These are phyloP conservation scores for Scatophagus argus DNA, from an alignment of 2,113 vertebrate species.

Conservation along the genomic window DNA sequence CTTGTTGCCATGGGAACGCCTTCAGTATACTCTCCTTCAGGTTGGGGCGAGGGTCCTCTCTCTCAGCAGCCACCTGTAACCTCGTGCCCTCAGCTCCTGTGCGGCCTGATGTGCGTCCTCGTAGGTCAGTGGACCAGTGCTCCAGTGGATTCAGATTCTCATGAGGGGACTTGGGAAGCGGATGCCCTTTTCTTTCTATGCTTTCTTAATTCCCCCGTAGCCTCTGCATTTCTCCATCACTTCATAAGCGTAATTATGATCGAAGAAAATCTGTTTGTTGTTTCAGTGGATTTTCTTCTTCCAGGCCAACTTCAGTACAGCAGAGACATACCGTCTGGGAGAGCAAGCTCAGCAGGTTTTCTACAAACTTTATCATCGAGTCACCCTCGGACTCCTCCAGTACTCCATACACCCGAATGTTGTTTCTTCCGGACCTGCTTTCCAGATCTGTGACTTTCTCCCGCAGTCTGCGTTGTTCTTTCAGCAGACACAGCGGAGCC, in stretches of 20 bases:
- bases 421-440: neutral
- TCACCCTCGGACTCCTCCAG: neutral
- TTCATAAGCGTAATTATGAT: neutral
- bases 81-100: neutral
- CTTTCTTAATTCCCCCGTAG: neutral
- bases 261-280: neutral
- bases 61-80: too few species aligned
- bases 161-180: neutral
- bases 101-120: neutral
- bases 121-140: neutral
- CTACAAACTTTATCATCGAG: neutral
- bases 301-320: neutral
- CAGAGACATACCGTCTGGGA: neutral
- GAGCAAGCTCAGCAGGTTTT: neutral
- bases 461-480: neutral
- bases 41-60: too few species aligned
- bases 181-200: neutral
- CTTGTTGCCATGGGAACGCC: too few species aligned
- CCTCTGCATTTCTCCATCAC: neutral
- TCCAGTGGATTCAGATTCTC: neutral
- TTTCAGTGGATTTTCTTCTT: neutral
- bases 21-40: too few species aligned
- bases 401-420: neutral
- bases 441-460: neutral
- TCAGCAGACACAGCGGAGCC: neutral